phyloP scores from a whole-genome alignment of 1,140 invertebrate genomes.

The Solenopsis invicta region DNA sequence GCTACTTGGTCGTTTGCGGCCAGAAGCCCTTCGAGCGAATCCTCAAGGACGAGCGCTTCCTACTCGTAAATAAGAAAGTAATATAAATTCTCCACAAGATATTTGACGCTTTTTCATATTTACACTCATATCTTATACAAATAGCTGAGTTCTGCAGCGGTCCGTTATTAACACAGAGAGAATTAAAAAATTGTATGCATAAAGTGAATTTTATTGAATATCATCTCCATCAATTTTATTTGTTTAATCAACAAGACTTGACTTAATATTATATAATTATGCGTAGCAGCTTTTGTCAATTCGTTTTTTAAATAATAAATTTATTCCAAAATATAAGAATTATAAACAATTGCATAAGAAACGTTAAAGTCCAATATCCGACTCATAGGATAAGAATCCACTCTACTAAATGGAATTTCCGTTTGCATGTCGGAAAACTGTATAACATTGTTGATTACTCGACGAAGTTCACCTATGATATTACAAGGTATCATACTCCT shows the following conservation, averaged over 20 bases:
- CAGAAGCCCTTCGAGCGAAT: conserved; percentile 42
- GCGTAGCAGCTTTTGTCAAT: neutral
- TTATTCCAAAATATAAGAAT: neutral
- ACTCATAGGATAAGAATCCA: conserved; percentile 45
- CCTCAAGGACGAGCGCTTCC: conserved; percentile 63
- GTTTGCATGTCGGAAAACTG: conserved; percentile 68
- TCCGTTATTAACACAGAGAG: neutral
- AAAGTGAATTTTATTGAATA: neutral
- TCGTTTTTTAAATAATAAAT: conserved; percentile 18
- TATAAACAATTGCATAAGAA: neutral
- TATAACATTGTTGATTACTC: conserved; percentile 20
- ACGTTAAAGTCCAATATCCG: neutral
- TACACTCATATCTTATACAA: conserved; percentile 19
- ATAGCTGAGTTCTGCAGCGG: neutral
- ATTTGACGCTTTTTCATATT: conserved; percentile 11
- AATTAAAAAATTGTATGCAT: neutral
- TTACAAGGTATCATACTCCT: conserved; percentile 31
- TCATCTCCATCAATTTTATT: neutral
- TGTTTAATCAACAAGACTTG: neutral
- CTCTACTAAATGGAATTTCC: conserved; percentile 75
- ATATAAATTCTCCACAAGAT: neutral
- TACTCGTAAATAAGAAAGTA: conserved; percentile 24
- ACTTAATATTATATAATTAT: neutral
- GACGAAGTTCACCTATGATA: neutral
- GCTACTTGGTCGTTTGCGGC: conserved; percentile 38